Conservation (phyloP, 2,113 vertebrate species). For the rabbit (Oryctolagus cuniculus) region DNA sequence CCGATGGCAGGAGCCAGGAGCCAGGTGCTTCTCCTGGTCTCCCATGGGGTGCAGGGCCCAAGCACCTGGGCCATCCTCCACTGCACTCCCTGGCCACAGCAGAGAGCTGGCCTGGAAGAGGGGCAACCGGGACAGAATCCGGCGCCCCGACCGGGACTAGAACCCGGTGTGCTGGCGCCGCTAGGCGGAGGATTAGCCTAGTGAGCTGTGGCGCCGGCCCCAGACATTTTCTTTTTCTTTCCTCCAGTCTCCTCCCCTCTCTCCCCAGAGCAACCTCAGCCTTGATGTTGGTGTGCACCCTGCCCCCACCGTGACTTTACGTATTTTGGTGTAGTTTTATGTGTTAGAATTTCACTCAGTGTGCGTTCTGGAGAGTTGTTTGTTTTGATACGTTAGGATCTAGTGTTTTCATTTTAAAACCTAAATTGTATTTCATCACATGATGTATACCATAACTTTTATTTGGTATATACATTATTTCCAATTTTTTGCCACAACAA, state of each 20-base stretch:
- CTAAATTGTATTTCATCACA: neutral
- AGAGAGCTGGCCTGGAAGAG: too few species aligned
- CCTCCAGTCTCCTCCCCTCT: neutral
- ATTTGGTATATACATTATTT: neutral
- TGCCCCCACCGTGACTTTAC: neutral
- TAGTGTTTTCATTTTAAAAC: neutral
- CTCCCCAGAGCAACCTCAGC: neutral
- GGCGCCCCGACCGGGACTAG: too few species aligned
- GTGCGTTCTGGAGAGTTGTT: neutral
- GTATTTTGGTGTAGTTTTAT: neutral
- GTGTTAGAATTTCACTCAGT: neutral
- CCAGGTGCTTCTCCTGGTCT: too few species aligned
- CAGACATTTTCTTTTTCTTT: neutral
- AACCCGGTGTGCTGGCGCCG: too few species aligned
- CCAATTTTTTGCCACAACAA: neutral
- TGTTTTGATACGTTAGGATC: neutral
- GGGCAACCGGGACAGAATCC: too few species aligned
- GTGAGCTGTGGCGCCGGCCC: too few species aligned
- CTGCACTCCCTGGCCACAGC: too few species aligned
- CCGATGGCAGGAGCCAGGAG: too few species aligned
- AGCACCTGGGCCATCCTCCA: too few species aligned
- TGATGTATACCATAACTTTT: neutral
- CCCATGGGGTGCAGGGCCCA: too few species aligned
- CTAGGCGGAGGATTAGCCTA: too few species aligned
- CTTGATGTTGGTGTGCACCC: neutral